Evolutionary conservation across 1,140 invertebrate species (phyloP), one percentile per base, ranked within the genome.

Genomic region (Trigoniulus corallinus): DNA sequence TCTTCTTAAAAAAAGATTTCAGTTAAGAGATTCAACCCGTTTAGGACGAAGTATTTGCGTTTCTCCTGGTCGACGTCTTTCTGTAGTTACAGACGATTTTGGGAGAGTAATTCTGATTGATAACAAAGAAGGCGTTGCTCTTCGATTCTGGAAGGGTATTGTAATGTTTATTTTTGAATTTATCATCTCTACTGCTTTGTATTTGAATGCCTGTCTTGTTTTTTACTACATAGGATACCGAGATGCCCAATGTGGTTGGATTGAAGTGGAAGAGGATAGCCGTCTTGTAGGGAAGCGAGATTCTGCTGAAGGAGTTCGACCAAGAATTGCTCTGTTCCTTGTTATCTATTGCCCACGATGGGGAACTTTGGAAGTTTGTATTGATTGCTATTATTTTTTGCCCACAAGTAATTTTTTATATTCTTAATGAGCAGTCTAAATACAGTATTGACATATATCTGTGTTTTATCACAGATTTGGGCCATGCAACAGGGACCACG

Each of bases 221-320:
- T n/a, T 49, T 39, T 51, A 0, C 52, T 47, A 58, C 53, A 46
- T 59, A 72, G 73, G 76, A 10, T 96, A 93, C 63, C 71, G 91
- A 51, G 84, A 95, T 67, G 88, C 91, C 7, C 85, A 95, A 61
- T 88, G 84, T 67, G 82, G 81, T 4, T 97, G 92, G 79, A 69
- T 94, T 39, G 79, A 86, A 68, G 81, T 82, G 29, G 81, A 84
- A 60, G 77, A 79, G 56, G 72, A 71, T 34, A 59, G 63, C 56
- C 60, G 61, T 2, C 57, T 58, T 51, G 53, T 58, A 54, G 29
- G 15, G 15, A 34, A 34, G 29, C 7, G 15, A 34, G 59, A 59
- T 52, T 65, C 57, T 46, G 71, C 18, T 7, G 7, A 7, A 67
- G 60, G 65, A 65, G 37, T 63, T 64, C 23, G 64, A 40, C 64